A percentile compares a stretch with the other conserved stretches of the same genome.
These are phyloP conservation scores for Shinisaurus crocodilurus DNA, from an alignment of 2,113 vertebrate species.

Conservation along the genomic window DNA sequence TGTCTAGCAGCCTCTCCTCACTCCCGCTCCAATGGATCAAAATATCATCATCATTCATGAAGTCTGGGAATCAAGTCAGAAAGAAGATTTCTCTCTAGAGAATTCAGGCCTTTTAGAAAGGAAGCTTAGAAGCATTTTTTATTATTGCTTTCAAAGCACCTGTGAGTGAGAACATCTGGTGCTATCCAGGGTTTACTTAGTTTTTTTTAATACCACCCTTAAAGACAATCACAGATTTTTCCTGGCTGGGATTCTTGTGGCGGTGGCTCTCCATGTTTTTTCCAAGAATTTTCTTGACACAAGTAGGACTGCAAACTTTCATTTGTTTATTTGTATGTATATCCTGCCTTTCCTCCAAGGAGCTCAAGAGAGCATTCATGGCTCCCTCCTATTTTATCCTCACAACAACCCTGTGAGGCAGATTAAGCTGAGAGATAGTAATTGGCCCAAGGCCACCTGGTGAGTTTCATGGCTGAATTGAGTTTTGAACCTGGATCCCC, in stretches of 20 bases:
- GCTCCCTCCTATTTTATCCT: neutral
- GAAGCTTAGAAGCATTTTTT: neutral
- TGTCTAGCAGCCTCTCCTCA: neutral
- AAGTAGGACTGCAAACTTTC: neutral
- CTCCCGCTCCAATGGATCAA: neutral
- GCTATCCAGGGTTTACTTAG: neutral
- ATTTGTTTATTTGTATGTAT: neutral
- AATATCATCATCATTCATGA: neutral
- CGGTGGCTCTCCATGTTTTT: neutral
- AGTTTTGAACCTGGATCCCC: too few species aligned
- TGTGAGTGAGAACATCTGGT: constrained; percentile 3
- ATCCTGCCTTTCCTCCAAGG: neutral
- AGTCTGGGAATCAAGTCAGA: constrained; percentile 19
- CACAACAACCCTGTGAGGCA: neutral
- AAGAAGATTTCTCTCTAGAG: constrained; percentile 20
- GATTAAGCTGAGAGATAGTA: neutral
- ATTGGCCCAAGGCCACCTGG: too few species aligned
- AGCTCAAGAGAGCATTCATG: neutral
- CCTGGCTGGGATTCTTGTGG: neutral
- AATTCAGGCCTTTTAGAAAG: neutral
- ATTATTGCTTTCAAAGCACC: constrained; percentile 7
- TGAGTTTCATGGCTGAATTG: too few species aligned
- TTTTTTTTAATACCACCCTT: constrained; percentile 19
- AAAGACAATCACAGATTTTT: constrained; percentile 6
- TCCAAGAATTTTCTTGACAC: neutral